Conservation (phyloP, 2,888 invertebrate species). For the Agrotis puta region DNA sequence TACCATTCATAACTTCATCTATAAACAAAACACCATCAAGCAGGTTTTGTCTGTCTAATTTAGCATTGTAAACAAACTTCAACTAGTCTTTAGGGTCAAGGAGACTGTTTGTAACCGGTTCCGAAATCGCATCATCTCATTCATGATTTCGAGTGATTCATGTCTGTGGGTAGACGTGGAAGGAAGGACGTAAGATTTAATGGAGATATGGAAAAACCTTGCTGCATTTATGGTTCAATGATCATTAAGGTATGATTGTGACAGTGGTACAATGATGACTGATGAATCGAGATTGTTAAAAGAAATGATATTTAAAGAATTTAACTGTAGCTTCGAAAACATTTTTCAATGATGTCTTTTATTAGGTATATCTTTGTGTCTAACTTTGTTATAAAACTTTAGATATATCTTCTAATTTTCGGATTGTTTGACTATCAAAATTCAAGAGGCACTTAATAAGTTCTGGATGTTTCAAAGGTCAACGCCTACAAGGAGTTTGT, state of each 20-base stretch:
- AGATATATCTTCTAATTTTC: not conserved
- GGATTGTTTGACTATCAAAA: too few species aligned
- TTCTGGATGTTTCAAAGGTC: not conserved
- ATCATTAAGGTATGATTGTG: slow-evolving; percentile 12
- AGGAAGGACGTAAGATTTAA: slow-evolving; percentile 22
- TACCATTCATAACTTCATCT: slow-evolving; percentile 32
- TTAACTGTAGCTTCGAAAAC: not conserved
- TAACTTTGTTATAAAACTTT: not conserved
- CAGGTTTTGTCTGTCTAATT: slow-evolving; percentile 37
- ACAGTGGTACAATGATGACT: not conserved
- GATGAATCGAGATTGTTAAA: not conserved
- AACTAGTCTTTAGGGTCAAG: slow-evolving; percentile 50
- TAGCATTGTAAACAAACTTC: slow-evolving; percentile 45
- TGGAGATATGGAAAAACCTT: slow-evolving; percentile 34
- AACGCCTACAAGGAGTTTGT: not conserved
- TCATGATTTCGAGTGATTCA: slow-evolving; percentile 54
- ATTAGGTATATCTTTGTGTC: not conserved
- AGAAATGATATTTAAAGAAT: not conserved
- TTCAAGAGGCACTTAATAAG: not conserved
- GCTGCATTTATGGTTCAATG: not conserved
- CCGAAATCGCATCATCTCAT: slow-evolving; percentile 60
- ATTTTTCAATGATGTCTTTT: not conserved
- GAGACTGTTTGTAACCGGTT: slow-evolving; percentile 52
- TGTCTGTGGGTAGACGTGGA: slow-evolving; percentile 26
- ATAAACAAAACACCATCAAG: slow-evolving; percentile 45